Evolutionary conservation across 2,888 invertebrate genomes (phyloP).

Genomic region (Pollenia labialis): DNA sequence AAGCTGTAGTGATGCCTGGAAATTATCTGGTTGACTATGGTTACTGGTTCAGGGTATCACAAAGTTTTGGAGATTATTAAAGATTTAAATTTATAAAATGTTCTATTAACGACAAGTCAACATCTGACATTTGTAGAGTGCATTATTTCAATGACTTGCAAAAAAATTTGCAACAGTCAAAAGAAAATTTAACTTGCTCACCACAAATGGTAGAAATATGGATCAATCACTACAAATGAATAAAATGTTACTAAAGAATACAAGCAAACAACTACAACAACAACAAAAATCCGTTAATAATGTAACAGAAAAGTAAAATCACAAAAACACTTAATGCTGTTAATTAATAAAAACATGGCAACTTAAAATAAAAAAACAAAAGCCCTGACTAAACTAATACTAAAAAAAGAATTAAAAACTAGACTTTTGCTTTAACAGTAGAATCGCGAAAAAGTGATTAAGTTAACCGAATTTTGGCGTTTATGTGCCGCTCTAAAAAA

Average conservation of each 20-base stretch:
- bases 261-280: not conserved
- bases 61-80: too few relatives aligned
- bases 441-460: too few relatives aligned
- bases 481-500: too few relatives aligned
- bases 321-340: conserved; percentile 56
- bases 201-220: conserved; percentile 19
- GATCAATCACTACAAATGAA: conserved; percentile 48
- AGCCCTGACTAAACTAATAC: conserved; percentile 26
- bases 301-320: not conserved
- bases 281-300: conserved; percentile 15
- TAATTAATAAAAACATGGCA: conserved; percentile 52
- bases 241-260: conserved; percentile 33
- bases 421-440: not conserved
- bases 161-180: not conserved
- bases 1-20: too few relatives aligned
- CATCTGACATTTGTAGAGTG: too few relatives aligned
- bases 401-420: conserved; percentile 26
- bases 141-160: not conserved
- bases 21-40: too few relatives aligned
- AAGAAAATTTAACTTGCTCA: conserved; percentile 8
- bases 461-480: too few relatives aligned
- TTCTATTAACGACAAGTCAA: too few relatives aligned
- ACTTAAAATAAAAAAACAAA: conserved; percentile 35
- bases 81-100: too few relatives aligned
- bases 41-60: too few relatives aligned